Conservation (phyloP, 2,797 vertebrate genomes). For the Bryconaethiops microstoma region DNA sequence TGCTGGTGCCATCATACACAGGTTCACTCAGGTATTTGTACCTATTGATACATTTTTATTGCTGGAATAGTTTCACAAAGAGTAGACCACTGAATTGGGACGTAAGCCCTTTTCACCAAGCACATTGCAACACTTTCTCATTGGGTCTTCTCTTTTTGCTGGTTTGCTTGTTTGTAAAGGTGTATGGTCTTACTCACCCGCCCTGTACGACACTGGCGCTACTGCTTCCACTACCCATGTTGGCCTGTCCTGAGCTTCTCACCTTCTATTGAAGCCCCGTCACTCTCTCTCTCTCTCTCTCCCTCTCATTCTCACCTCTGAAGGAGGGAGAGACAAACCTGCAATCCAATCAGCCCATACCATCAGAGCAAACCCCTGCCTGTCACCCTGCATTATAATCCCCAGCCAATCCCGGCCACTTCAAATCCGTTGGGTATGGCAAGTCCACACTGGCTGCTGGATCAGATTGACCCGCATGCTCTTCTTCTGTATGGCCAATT, state of each 20-base stretch:
- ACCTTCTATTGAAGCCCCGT: conserved; percentile 48
- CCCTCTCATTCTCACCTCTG: conserved; percentile 29
- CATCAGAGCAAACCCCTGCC: conserved; percentile 42
- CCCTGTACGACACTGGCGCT: conserved; percentile 57
- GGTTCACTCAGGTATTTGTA: not conserved
- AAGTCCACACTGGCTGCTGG: conserved; percentile 20
- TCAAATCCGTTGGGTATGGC: conserved; percentile 35
- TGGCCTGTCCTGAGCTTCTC: conserved; percentile 53
- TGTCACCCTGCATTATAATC: conserved; percentile 69
- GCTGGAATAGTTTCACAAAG: not conserved
- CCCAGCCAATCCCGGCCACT: conserved; percentile 54
- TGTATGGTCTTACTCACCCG: conserved; percentile 65
- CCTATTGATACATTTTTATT: not conserved
- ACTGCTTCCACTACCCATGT: conserved; percentile 76
- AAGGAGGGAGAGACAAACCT: conserved; percentile 64
- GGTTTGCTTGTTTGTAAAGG: conserved; percentile 5
- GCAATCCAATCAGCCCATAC: conserved; percentile 56
- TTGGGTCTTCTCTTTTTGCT: not conserved
- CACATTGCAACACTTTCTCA: not conserved
- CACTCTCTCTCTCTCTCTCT: conserved; percentile 31
- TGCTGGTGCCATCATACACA: not conserved
- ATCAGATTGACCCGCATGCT: not conserved
- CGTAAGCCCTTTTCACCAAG: not conserved
- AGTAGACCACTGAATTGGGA: not conserved
- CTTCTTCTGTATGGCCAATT: not conserved